phyloP scores from a whole-genome alignment of 2,888 invertebrate species.

The Agrotis ipsilon region DNA sequence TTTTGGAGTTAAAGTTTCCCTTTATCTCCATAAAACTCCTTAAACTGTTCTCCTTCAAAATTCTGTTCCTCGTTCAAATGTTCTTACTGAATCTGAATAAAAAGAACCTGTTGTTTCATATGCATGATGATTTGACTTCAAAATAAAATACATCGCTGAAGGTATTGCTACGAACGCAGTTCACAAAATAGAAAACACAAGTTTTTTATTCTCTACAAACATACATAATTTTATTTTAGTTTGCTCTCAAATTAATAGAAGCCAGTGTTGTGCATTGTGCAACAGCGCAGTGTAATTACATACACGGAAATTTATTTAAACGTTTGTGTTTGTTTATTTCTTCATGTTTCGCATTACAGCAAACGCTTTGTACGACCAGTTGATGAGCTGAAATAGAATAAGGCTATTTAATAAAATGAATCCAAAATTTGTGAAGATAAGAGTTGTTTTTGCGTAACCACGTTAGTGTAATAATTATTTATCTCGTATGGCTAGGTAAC shows the following conservation, averaged over 20 bases:
- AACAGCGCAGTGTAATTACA: conserved; percentile 65
- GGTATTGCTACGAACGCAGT: too few species aligned
- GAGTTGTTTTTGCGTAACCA: background rate
- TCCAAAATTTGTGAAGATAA: background rate
- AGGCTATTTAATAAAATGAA: conserved; percentile 16
- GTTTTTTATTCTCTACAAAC: conserved; percentile 46
- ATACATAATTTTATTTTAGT: conserved; percentile 59
- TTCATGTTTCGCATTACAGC: conserved; percentile 89
- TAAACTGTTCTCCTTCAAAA: too few species aligned
- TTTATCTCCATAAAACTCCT: too few species aligned
- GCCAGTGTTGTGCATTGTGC: conserved; percentile 64
- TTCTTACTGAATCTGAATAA: background rate
- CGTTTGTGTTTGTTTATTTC: conserved; percentile 73
- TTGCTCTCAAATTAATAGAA: conserved; percentile 66
- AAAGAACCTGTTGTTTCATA: too few species aligned
- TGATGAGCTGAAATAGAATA: conserved; percentile 83
- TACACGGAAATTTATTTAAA: conserved; percentile 45
- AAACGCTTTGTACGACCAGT: conserved; percentile 90
- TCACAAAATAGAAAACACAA: conserved; percentile 50
- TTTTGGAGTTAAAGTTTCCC: background rate
- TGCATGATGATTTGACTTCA: too few species aligned
- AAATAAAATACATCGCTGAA: background rate
- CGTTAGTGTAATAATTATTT: conserved; percentile 41
- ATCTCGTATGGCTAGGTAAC: conserved; percentile 30
- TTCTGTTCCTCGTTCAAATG: conserved; percentile 5